Evolutionary conservation across 2,797 vertebrate species (phyloP).

Genomic region (Hipposideros larvatus): DNA sequence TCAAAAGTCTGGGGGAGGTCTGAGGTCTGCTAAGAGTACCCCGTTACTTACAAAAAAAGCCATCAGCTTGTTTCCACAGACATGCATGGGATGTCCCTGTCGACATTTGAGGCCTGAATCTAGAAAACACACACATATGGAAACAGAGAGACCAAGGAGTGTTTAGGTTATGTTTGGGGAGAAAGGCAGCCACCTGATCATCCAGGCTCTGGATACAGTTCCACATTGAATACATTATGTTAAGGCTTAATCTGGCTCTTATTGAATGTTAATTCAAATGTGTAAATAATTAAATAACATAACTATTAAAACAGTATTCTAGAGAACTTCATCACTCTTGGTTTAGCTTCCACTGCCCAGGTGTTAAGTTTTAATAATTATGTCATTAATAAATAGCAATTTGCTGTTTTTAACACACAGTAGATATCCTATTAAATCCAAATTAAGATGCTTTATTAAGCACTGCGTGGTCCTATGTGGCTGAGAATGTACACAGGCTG

Average conservation of each 20-base stretch:
- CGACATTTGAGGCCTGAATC: neutral
- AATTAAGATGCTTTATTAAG: slow-evolving; percentile 75
- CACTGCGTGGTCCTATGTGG: slow-evolving; percentile 61
- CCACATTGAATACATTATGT: slow-evolving; percentile 72
- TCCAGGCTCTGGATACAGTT: neutral
- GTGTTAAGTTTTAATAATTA: slow-evolving; percentile 85
- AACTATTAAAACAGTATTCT: slow-evolving; percentile 84
- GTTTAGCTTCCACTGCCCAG: slow-evolving; percentile 70
- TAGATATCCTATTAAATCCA: slow-evolving; percentile 66
- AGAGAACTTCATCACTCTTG: slow-evolving; percentile 74
- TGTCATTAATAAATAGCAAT: slow-evolving; percentile 83
- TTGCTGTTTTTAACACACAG: slow-evolving; percentile 77
- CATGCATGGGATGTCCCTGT: neutral
- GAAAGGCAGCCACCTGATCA: slow-evolving; percentile 2
- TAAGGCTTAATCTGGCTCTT: slow-evolving; percentile 82
- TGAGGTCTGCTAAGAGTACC: neutral
- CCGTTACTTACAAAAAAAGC: neutral
- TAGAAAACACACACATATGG: neutral
- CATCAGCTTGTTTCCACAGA: neutral
- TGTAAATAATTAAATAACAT: slow-evolving; percentile 87
- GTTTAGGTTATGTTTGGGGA: neutral
- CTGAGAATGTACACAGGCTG: slow-evolving; percentile 35
- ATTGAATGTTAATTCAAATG: slow-evolving; percentile 86
- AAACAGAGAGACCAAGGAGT: neutral
- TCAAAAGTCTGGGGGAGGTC: neutral